Conservation (phyloP, 2,113 vertebrate genomes). For the Heterocephalus glaber region DNA sequence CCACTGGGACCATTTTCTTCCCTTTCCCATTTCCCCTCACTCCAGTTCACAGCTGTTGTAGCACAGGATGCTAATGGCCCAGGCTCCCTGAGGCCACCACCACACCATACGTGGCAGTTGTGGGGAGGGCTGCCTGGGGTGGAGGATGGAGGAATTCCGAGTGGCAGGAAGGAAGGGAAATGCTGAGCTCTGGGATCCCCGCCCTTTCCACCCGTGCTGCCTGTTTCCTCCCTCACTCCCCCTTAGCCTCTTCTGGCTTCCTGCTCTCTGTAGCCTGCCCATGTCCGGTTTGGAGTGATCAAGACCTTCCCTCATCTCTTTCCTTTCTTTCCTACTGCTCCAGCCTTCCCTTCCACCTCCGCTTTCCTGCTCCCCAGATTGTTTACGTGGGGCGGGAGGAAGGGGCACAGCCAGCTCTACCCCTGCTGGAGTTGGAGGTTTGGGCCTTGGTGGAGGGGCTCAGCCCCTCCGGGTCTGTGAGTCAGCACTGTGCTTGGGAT, state of each 20-base stretch:
- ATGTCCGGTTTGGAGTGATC: constrained; percentile 39
- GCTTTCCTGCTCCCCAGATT: constrained; percentile 38
- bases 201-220: constrained; percentile 46
- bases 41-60: constrained; percentile 56
- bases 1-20: constrained; percentile 27
- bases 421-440: not conserved
- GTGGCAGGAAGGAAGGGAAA: constrained; percentile 70
- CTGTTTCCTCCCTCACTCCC: constrained; percentile 66
- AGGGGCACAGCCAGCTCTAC: not conserved
- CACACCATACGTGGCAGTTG: not conserved
- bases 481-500: constrained; percentile 85
- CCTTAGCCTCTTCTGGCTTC: constrained; percentile 33
- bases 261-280: constrained; percentile 37
- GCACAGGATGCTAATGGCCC: constrained; percentile 61
- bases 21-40: not conserved
- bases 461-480: constrained; percentile 81
- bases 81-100: constrained; percentile 43
- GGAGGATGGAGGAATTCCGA: not conserved
- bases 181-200: constrained; percentile 52
- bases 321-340: constrained; percentile 28
- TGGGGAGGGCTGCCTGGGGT: not conserved
- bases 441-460: not conserved
- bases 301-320: constrained; percentile 40
- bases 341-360: not conserved
- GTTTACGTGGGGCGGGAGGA: not conserved